phyloP scores from a whole-genome alignment of 2,797 vertebrate genomes.

The Mormyrops boulengeri region DNA sequence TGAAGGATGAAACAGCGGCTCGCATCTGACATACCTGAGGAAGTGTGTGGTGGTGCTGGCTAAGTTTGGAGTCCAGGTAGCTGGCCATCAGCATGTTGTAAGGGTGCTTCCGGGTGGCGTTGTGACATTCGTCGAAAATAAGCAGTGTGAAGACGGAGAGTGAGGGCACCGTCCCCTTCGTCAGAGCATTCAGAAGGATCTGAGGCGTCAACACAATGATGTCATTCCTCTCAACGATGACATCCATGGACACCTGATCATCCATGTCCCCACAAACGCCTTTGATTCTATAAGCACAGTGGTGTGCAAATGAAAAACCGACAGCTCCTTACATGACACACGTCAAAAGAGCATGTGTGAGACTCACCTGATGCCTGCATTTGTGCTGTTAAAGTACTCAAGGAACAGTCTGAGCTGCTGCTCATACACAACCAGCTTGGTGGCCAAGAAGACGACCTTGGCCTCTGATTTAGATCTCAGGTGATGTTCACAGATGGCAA shows the following conservation, averaged over 20 bases:
- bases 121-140: conserved; percentile 73
- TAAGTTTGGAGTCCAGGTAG: conserved; percentile 59
- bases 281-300: conserved; percentile 39
- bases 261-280: conserved; percentile 59
- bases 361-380: conserved; percentile 50
- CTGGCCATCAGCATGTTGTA: conserved; percentile 61
- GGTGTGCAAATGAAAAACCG: not conserved
- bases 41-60: conserved; percentile 30
- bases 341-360: not conserved
- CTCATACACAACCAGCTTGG: conserved; percentile 62
- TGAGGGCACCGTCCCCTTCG: conserved; percentile 43
- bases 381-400: conserved; percentile 52
- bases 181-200: conserved; percentile 65
- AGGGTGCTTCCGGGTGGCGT: conserved; percentile 59
- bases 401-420: conserved; percentile 64
- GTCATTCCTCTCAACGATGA: conserved; percentile 50
- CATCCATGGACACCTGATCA: conserved; percentile 38
- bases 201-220: conserved; percentile 68
- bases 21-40: conserved; percentile 55
- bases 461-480: conserved; percentile 44
- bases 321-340: not conserved
- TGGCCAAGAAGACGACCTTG: conserved; percentile 62
- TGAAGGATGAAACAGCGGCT: not conserved
- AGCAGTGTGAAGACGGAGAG: conserved; percentile 62
- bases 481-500: conserved; percentile 64